Percentiles rank a stretch among this genome's conserved stretches.
These are phyloP conservation scores for Pelecanoides urinatrix DNA, from an alignment of 2,113 vertebrate species.

Conservation along the genomic window DNA sequence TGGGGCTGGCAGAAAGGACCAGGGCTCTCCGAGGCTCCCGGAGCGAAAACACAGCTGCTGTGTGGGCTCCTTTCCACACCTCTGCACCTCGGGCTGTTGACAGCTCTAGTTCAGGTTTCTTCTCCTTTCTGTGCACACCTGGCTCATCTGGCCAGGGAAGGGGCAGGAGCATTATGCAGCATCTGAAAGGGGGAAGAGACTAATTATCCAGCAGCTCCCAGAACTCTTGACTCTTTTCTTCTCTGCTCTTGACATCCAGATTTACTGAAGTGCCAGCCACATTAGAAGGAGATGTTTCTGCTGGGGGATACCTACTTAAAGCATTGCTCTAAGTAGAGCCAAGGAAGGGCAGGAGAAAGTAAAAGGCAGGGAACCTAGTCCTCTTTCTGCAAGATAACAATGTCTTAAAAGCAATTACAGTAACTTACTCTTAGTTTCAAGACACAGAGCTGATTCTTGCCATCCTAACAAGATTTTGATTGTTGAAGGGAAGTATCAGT, in stretches of 20 bases:
- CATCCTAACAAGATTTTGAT: neutral
- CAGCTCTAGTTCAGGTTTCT: neutral
- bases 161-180: neutral
- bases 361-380: neutral
- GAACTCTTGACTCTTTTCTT: neutral
- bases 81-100: neutral
- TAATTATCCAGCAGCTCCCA: neutral
- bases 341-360: neutral
- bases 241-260: neutral
- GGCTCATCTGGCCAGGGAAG: neutral
- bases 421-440: neutral
- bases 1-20: neutral
- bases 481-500: neutral
- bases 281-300: neutral
- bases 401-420: neutral
- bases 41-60: neutral
- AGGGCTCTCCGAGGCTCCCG: neutral
- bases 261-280: neutral
- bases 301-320: neutral
- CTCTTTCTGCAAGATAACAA: neutral
- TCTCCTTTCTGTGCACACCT: neutral
- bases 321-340: neutral
- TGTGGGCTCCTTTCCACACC: neutral
- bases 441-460: neutral
- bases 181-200: neutral